Conservation (phyloP, 2,888 invertebrate species). For the Phorcus lineatus region DNA sequence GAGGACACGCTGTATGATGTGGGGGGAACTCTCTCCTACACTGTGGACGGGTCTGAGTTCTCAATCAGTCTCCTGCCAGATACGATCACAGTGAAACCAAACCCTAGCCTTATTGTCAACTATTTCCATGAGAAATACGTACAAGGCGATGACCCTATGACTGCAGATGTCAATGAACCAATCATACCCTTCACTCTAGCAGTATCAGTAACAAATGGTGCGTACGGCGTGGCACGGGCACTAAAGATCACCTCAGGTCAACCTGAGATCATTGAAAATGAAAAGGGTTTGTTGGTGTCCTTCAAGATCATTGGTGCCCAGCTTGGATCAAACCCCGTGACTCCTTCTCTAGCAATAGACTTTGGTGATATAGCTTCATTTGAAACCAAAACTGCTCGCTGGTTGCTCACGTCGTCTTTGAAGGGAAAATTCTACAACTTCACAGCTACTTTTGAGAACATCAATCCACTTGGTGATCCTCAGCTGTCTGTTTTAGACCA, state of each 20-base stretch:
- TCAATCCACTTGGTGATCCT: slow-evolving; percentile 58
- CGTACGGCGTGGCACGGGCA: slow-evolving; percentile 51
- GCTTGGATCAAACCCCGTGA: slow-evolving; percentile 38
- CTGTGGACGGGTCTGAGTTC: slow-evolving; percentile 47
- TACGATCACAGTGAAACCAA: slow-evolving; percentile 58
- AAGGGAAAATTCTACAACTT: slow-evolving; percentile 57
- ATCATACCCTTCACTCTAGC: slow-evolving; percentile 55
- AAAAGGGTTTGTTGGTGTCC: slow-evolving; percentile 54
- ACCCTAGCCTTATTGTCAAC: slow-evolving; percentile 52
- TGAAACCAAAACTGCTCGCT: slow-evolving; percentile 49
- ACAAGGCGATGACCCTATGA: slow-evolving; percentile 55
- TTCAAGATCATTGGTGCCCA: slow-evolving; percentile 55
- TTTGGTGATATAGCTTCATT: slow-evolving; percentile 54
- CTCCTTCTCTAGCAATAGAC: slow-evolving; percentile 50
- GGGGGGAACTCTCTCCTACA: slow-evolving; percentile 57
- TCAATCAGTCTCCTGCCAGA: slow-evolving; percentile 56
- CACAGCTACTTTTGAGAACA: slow-evolving; percentile 58
- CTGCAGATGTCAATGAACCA: slow-evolving; percentile 45
- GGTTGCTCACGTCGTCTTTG: slow-evolving; percentile 53
- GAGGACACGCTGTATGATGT: slow-evolving; percentile 51
- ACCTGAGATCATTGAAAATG: slow-evolving; percentile 62
- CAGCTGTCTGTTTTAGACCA: slow-evolving; percentile 52
- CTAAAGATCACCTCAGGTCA: slow-evolving; percentile 57
- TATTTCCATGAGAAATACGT: slow-evolving; percentile 63
- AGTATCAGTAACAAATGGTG: slow-evolving; percentile 50